Percentiles rank a stretch among this genome's conserved stretches.
Evolutionary conservation across 37 sponge, comb jelly and placozoan genomes (phyloP).

Genomic region (Oopsacas minuta): DNA sequence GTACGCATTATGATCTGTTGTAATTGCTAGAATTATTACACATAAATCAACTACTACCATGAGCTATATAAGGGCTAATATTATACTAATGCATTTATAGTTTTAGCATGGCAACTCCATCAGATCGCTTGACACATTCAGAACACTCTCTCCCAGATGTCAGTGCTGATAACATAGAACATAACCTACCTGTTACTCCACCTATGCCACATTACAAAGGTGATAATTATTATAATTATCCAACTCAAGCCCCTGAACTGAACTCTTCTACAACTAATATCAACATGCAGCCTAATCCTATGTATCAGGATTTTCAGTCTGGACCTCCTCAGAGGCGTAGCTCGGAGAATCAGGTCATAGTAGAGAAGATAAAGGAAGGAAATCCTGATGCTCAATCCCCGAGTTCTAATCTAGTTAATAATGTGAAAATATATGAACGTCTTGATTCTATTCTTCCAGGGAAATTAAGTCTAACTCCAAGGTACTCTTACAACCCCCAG

Average conservation of each 20-base stretch:
- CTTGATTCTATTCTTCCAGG: neutral
- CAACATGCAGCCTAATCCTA: slow-evolving; percentile 14
- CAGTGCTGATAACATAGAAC: neutral
- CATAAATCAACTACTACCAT: neutral
- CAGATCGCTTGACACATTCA: neutral
- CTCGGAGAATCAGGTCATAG: neutral
- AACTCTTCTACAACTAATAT: neutral
- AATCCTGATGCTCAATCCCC: neutral
- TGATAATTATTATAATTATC: neutral
- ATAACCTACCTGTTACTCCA: neutral
- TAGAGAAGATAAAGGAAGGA: slow-evolving; percentile 3
- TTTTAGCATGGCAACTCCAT: neutral
- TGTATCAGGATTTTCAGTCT: neutral
- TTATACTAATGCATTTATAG: neutral
- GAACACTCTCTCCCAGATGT: neutral
- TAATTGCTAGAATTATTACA: neutral
- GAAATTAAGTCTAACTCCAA: neutral
- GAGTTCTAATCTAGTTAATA: neutral
- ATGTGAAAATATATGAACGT: neutral
- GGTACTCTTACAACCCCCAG: neutral
- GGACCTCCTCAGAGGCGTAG: neutral
- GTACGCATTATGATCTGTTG: neutral
- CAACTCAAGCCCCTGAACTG: neutral
- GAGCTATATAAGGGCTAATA: too few relatives aligned
- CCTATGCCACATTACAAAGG: neutral